Conservation (phyloP, 2,888 invertebrate genomes). For the Poecilobothrus nobilitatus region DNA sequence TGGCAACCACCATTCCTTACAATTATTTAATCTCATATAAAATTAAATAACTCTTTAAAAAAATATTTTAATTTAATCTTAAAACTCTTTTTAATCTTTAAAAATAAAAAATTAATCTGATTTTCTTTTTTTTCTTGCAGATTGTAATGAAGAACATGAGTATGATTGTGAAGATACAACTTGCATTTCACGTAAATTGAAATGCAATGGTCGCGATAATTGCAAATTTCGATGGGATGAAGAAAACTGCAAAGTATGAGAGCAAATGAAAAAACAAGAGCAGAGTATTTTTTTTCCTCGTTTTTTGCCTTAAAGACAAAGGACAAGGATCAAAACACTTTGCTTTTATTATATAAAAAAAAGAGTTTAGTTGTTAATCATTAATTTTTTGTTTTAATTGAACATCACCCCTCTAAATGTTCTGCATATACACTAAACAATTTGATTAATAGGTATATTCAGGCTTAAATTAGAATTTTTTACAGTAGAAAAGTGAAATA, state of each 20-base stretch:
- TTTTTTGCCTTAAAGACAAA: background rate
- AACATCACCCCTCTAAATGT: too few relatives aligned
- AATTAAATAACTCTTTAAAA: too few relatives aligned
- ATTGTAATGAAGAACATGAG: slow-evolving; percentile 53
- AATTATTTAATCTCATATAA: too few relatives aligned
- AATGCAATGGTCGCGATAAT: slow-evolving; percentile 66
- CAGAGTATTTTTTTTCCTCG: background rate
- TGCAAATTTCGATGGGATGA: slow-evolving; percentile 81
- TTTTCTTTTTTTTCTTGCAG: slow-evolving; percentile 11
- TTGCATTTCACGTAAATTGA: slow-evolving; percentile 62
- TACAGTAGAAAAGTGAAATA: too few relatives aligned
- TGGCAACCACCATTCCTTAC: too few relatives aligned
- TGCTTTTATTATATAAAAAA: background rate
- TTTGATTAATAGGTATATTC: too few relatives aligned
- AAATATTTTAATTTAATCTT: too few relatives aligned
- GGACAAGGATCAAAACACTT: background rate
- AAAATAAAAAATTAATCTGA: too few relatives aligned
- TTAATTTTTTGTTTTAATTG: background rate
- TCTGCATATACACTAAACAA: too few relatives aligned
- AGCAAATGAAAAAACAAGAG: background rate
- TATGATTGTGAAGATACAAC: slow-evolving; percentile 82
- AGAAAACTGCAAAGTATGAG: slow-evolving; percentile 46
- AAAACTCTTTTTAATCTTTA: too few relatives aligned
- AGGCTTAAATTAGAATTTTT: too few relatives aligned
- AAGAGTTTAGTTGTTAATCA: background rate